Evolutionary conservation across 2,113 vertebrate species (phyloP).

Genomic region (Glaucidium brasilianum): DNA sequence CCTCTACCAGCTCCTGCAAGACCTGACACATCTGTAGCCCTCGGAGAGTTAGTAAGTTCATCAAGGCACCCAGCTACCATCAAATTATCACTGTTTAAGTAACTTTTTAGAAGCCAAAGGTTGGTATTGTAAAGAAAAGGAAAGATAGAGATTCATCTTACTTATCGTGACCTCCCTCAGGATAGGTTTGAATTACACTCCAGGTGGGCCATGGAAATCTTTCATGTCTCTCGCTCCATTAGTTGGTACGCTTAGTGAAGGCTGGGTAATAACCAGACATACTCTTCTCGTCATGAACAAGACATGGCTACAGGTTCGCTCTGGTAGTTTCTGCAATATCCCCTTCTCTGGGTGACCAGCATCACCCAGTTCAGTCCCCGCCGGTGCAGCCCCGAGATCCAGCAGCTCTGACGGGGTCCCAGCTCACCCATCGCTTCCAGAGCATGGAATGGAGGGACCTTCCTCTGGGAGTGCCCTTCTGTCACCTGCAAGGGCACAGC

Average conservation of each 20-base stretch:
- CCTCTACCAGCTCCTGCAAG: neutral
- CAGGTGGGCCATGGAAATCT: slow-evolving; percentile 33
- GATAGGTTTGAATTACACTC: slow-evolving; percentile 66
- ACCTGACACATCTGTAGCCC: neutral
- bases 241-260: slow-evolving; percentile 52
- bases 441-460: neutral
- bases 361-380: neutral
- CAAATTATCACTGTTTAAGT: slow-evolving; percentile 11
- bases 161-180: slow-evolving; percentile 21
- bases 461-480: neutral
- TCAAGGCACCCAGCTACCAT: neutral
- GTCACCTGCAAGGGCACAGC: neutral
- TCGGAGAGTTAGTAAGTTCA: neutral
- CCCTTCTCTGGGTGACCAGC: neutral
- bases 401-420: accelerated
- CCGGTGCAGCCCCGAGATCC: accelerated
- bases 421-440: neutral
- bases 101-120: slow-evolving; percentile 56
- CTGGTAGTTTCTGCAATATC: neutral
- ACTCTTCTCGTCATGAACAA: slow-evolving; percentile 21
- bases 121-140: slow-evolving; percentile 16
- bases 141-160: slow-evolving; percentile 57
- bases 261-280: slow-evolving; percentile 29
- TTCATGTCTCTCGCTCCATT: slow-evolving; percentile 65
- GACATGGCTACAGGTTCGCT: neutral